Base-by-base conservation (phyloP, 2,888 invertebrate genomes). In the Zaprionus bogoriensis region DNA sequence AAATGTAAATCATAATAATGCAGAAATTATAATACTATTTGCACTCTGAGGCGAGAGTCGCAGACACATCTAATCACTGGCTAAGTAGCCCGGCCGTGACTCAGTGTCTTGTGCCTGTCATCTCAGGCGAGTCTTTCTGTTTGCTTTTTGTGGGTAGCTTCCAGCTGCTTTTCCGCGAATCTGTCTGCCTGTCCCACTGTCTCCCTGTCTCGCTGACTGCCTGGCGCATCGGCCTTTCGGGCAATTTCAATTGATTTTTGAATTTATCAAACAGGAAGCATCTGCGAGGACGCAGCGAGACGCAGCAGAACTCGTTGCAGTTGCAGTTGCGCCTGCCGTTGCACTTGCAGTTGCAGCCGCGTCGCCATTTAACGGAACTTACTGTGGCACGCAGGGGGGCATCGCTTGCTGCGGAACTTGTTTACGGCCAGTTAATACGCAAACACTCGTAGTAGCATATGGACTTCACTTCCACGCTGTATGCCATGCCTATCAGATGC, bases 211-310 rank as follows among this genome's bases (percentile, higher is more conserved):
- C 51, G 55, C 60, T 65, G 70, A 57, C 65, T 65, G 66, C 65
- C 54, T 65, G 67, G 61, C 59, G 78, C 73, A 74, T 77, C 81
- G 82, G 85, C 66, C 82, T 84, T 78, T 84, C 72, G 78, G 72
- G 55, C 75, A 81, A 68, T 75, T 81, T 72, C 85, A 84, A 84
- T 79, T 79, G 78, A 79, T 79, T 79, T 84, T 84, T 57, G 62
- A 81, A 77, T 84, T 81, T 84, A 79, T 79, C 82, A 84, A 84
- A 79, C 85, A 79, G 85, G 78, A 79, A 79, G 85, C 78, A 84
- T 79, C 85, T 54, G 25, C 46, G 61, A 53, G 58, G 70, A 71
- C 63, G 71, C 73, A 50, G 58, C 61, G 25, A 47, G 50, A 52
- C 47, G 46, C 58, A 48, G 55, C 61, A 79, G 62, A 83, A 83